Evolutionary conservation across 2,797 vertebrate species (phyloP), one percentile per base, ranked within the genome.

Genomic region (Pampus argenteus): DNA sequence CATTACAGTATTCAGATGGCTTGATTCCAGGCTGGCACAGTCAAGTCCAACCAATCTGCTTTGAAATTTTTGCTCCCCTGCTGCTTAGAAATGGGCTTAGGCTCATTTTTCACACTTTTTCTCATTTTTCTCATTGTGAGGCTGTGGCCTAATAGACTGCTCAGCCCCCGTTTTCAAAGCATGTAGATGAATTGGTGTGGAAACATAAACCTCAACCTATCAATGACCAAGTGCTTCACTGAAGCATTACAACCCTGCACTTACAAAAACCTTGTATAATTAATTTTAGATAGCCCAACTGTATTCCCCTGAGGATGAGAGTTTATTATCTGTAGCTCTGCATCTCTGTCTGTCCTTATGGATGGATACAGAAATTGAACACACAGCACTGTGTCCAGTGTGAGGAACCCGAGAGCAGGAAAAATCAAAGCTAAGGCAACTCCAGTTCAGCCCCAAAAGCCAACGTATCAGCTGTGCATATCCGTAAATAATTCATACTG

Each of bases 401-500:
- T 55, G 71, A 74, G 67, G 59, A 76, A 77, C 36, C 65, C 5
- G 13, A 66, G 66, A 75, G 74, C 38, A 54, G 50, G 25, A 52
- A 64, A 85, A 87, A 86, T 86, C 76, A 85, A 83, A 87, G 83
- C 65, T 28, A 47, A 67, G 72, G 77, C 52, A 76, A 76, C 78
- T 82, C 60, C 36, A 73, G 79, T 73, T 71, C 28, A 17, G 38
- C 62, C 70, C 55, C 63, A 81, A 36, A 76, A 68, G 76, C 81
- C 81, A 81, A 74, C n/a, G 51, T 76, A 83, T 88, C 26, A 48
- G 47, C 81, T 87, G 56, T 71, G 76, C 62, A 36, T 64, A 72
- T 25, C 66, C 25, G 75, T 94, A 67, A 93, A 94, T 94, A 83
- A 94, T 94, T 85, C 59, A 94, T 79, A 23, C 36, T 0, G 52